A percentile compares a stretch with the other conserved stretches of the same genome.
Evolutionary conservation across 1,140 invertebrate species (phyloP).

Genomic region (Spodoptera frugiperda): DNA sequence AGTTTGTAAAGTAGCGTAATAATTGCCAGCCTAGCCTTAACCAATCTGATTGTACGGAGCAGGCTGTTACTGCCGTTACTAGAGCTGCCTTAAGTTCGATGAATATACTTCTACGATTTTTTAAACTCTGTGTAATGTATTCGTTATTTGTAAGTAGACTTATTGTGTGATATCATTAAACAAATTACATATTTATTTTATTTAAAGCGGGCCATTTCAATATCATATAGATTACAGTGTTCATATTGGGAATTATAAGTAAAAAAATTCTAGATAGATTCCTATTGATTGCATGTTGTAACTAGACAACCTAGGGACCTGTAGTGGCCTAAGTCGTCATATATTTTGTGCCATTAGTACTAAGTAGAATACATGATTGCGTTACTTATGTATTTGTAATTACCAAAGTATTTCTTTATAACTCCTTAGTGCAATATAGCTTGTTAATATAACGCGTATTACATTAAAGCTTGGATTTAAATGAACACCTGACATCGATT

Average conservation of each 20-base stretch:
- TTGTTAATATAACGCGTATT: background rate
- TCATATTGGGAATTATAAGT: conserved; percentile 5
- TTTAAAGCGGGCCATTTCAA: background rate
- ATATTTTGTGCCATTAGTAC: conserved; percentile 32
- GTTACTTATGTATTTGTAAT: background rate
- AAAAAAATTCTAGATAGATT: background rate
- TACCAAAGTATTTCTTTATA: conserved; percentile 13
- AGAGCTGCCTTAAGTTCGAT: background rate
- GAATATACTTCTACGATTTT: background rate
- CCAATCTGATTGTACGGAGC: background rate
- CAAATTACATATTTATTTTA: background rate
- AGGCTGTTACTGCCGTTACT: too few species aligned
- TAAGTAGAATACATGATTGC: conserved; percentile 5
- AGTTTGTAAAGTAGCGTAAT: background rate
- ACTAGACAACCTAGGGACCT: conserved; percentile 19
- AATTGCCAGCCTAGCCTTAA: background rate
- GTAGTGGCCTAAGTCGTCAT: conserved; percentile 29
- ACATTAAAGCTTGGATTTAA: background rate
- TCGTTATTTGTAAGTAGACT: background rate
- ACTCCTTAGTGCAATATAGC: conserved; percentile 1
- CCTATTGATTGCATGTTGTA: conserved; percentile 16
- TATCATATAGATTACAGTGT: background rate
- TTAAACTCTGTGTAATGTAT: conserved; percentile 3
- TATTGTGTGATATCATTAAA: background rate
- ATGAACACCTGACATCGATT: conserved; percentile 8